Evolutionary conservation across 2,888 invertebrate genomes (phyloP), one percentile per base, ranked within the genome.

Genomic region (Kryphioiulus occultus): DNA sequence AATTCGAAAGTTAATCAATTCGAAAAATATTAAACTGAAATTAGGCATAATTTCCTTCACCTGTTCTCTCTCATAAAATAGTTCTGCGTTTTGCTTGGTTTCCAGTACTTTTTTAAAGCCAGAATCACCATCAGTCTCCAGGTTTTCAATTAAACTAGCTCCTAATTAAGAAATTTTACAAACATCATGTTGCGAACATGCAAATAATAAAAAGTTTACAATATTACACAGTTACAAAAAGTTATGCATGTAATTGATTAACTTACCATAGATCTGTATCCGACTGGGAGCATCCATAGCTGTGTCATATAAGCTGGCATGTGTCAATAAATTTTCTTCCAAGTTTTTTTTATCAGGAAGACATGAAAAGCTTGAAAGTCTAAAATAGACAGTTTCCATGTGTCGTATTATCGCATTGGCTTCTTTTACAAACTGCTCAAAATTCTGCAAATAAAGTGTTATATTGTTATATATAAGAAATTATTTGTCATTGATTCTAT

Each of bases 351-450:
- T 92, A 91, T 92, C 93, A 90, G 93, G 91, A 39, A 26, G 26
- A 42, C n/a, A 85, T 17, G 85, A 59, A 59, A 85, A 86, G 68
- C 88, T 86, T 17, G 42, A 86, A 90, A 95, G 92, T 91, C 94
- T 92, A 89, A 93, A 92, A 89, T 94, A 93, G 85, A 95, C 92
- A 90, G 94, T 93, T 88, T 95, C 94, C 91, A 96, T 93, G 91
- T 94, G 94, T 59, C 93, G 92, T 42, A 94, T 91, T 0, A 94
- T 93, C 82, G 93, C 92, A 87, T 93, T 93, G 87, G 94, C 94
- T 90, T 94, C 94, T 89, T 93, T 93, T 89, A 93, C 92, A 91
- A 95, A 95, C 90, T 94, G 94, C 90, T 96, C 95, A 88, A 95
- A 93, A 91, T 93, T 93, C 95, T 95, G 91, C 17, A 87, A 44